Evolutionary conservation across 2,888 invertebrate genomes (phyloP).

Genomic region (Heliconius cydno): DNA sequence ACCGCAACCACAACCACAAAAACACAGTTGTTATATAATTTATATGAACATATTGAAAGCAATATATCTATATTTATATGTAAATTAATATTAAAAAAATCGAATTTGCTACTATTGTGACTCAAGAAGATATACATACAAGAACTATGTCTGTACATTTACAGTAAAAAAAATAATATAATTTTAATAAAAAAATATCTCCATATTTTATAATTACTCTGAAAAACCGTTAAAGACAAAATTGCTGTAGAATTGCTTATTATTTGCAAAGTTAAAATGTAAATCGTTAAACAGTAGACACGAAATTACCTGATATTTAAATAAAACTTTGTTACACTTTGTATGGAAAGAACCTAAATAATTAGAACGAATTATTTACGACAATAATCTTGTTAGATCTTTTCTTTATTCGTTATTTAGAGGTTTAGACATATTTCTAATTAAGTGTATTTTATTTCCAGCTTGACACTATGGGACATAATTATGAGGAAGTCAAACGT

Average conservation of each 20-base stretch:
- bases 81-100: too few species aligned
- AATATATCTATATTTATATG: too few species aligned
- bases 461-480: background rate
- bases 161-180: too few species aligned
- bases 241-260: conserved; percentile 1
- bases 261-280: background rate
- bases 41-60: too few species aligned
- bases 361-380: background rate
- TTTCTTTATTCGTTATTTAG: background rate
- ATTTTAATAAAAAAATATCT: background rate
- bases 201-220: conserved; percentile 5
- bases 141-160: background rate
- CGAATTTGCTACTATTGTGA: background rate
- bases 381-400: background rate
- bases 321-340: conserved; percentile 4
- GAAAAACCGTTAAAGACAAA: background rate
- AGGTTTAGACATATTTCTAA: background rate
- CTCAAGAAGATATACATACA: background rate
- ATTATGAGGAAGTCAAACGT: too few species aligned
- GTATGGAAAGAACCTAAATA: background rate
- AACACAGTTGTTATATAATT: too few species aligned
- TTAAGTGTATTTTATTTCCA: too few species aligned
- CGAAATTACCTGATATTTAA: conserved; percentile 12
- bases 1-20: background rate
- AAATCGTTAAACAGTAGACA: conserved; percentile 14